These are phyloP conservation scores for Augiades crinisus DNA, from an alignment of 2,888 invertebrate species.

Conservation along the genomic window DNA sequence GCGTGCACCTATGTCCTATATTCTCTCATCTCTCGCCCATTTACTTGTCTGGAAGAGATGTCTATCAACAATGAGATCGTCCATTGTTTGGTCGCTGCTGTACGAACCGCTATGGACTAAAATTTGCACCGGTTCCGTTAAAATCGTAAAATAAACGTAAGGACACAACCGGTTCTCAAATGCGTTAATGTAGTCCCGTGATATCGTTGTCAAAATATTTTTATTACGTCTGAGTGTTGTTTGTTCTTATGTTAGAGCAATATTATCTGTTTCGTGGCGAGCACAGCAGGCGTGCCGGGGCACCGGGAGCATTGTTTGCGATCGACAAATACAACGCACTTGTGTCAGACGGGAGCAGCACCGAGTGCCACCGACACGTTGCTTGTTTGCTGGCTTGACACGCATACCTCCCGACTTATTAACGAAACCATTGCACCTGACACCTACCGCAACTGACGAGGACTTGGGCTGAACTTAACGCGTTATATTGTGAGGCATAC, in stretches of 20 bases:
- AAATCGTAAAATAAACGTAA: not conserved
- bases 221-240: slow-evolving; percentile 36
- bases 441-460: slow-evolving; percentile 22
- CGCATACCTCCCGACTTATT: slow-evolving; percentile 62
- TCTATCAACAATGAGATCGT: too few species aligned
- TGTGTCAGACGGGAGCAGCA: slow-evolving; percentile 51
- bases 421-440: slow-evolving; percentile 2
- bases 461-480: too few species aligned
- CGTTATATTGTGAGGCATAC: too few species aligned
- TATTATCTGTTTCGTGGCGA: slow-evolving; percentile 59
- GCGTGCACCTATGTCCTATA: too few species aligned
- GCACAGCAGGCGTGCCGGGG: slow-evolving; percentile 56
- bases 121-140: too few species aligned
- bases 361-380: slow-evolving; percentile 40
- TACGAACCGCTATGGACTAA: too few species aligned
- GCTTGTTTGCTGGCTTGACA: slow-evolving; percentile 64
- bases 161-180: slow-evolving; percentile 6
- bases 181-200: slow-evolving; percentile 10
- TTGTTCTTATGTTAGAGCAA: slow-evolving; percentile 47
- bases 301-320: slow-evolving; percentile 56
- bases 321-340: slow-evolving; percentile 67
- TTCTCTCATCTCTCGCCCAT: too few species aligned
- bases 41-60: too few species aligned
- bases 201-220: slow-evolving; percentile 22
- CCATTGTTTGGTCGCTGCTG: too few species aligned